Evolutionary conservation across 2,888 invertebrate genomes (phyloP).

Genomic region (Eristalinus sepulchralis): DNA sequence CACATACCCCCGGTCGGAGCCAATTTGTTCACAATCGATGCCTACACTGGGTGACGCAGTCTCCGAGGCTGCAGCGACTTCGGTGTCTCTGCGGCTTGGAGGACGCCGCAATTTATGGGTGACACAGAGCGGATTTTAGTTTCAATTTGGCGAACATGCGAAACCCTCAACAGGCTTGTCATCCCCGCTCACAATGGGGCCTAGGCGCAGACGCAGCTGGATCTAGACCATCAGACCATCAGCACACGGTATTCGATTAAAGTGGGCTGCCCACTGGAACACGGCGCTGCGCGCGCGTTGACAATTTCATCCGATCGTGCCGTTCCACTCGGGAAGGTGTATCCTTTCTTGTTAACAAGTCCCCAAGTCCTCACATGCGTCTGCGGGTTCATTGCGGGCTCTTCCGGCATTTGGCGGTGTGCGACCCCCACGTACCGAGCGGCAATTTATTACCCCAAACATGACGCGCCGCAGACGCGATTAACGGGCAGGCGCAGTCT

Average conservation of each 20-base stretch:
- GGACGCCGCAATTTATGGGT: constrained; percentile 49
- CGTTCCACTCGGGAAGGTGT: constrained; percentile 39
- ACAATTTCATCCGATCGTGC: constrained; percentile 36
- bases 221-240: constrained; percentile 42
- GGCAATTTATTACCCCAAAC: constrained; percentile 60
- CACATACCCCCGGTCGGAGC: constrained; percentile 29
- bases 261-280: constrained; percentile 41
- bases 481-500: background rate
- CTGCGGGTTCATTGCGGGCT: constrained; percentile 44
- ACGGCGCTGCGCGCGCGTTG: constrained; percentile 44
- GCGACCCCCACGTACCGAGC: constrained; percentile 53
- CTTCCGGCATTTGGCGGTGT: constrained; percentile 57
- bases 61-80: background rate
- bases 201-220: background rate
- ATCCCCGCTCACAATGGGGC: constrained; percentile 21
- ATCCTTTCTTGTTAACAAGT: constrained; percentile 62
- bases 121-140: constrained; percentile 57
- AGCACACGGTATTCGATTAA: constrained; percentile 5
- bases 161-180: constrained; percentile 39
- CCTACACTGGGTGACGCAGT: constrained; percentile 34
- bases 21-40: constrained; percentile 65
- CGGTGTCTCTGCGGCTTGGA: constrained; percentile 1
- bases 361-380: constrained; percentile 15
- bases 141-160: constrained; percentile 57
- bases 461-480: constrained; percentile 40